These are phyloP conservation scores for Neodontobutis hainanensis DNA, from an alignment of 2,113 vertebrate genomes.

Conservation along the genomic window DNA sequence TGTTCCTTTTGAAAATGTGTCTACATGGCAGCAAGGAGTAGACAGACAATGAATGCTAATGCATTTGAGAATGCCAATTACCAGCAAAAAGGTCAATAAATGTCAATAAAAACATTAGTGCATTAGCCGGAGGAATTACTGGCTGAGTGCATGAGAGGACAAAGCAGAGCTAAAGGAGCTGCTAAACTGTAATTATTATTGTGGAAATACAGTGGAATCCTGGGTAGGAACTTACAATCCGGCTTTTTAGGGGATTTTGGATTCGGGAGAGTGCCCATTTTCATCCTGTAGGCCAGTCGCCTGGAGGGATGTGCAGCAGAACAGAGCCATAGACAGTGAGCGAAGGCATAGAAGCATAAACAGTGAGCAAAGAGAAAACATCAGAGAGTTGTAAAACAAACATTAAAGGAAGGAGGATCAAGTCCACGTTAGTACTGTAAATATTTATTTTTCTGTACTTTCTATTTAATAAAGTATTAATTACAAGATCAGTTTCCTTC, in stretches of 20 bases:
- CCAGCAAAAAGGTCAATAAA: constrained; percentile 35
- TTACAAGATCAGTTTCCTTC: no score
- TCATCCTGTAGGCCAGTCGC: constrained; percentile 88
- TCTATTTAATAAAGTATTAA: no score
- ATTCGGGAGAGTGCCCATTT: constrained; percentile 84
- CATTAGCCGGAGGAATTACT: constrained; percentile 21
- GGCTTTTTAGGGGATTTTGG: constrained; percentile 85
- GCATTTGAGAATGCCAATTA: constrained; percentile 47
- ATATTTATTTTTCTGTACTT: neutral
- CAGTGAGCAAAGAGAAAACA: constrained; percentile 1
- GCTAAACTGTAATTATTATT: neutral
- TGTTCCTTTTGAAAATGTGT: constrained; percentile 43
- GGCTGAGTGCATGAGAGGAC: neutral
- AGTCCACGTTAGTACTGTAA: neutral
- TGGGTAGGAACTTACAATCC: constrained; percentile 83
- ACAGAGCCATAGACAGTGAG: constrained; percentile 30
- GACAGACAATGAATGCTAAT: constrained; percentile 39
- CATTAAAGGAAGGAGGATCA: constrained; percentile 3
- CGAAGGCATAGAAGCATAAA: constrained; percentile 22
- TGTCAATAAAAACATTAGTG: constrained; percentile 22
- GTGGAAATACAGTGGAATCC: constrained; percentile 23
- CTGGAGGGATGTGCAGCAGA: constrained; percentile 68
- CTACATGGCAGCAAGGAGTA: constrained; percentile 18
- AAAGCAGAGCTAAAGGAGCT: constrained; percentile 7
- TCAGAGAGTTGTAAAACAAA: constrained; percentile 8